phyloP scores from a whole-genome alignment of 2,113 vertebrate species.

The Hyperopisus bebe region DNA sequence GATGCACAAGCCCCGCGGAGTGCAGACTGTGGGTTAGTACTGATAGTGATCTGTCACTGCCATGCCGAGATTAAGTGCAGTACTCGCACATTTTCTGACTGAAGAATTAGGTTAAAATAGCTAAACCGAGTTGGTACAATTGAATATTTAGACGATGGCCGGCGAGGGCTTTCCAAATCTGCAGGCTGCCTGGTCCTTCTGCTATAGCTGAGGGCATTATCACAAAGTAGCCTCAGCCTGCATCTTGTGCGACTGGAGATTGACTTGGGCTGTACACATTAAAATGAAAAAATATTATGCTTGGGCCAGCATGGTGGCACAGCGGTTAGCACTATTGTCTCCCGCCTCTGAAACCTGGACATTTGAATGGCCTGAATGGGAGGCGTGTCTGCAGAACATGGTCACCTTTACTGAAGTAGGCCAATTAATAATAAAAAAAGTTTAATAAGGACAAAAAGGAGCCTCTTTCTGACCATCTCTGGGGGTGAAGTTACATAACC shows the following conservation, averaged over 20 bases:
- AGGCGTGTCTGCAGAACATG: not conserved
- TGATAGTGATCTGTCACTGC: not conserved
- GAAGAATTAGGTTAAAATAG: not conserved
- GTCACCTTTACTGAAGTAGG: not conserved
- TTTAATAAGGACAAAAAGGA: not conserved
- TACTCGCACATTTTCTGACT: not conserved
- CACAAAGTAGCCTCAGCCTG: not conserved
- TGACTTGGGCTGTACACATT: not conserved
- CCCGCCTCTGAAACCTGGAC: too few relatives aligned
- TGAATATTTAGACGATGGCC: not conserved
- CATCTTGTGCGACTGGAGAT: not conserved
- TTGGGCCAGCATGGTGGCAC: not conserved
- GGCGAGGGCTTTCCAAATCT: not conserved
- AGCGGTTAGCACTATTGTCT: not conserved
- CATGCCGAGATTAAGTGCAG: not conserved
- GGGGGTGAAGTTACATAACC: not conserved
- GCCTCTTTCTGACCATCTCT: not conserved
- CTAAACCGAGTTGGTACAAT: not conserved
- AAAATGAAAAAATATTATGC: not conserved
- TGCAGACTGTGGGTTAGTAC: not conserved
- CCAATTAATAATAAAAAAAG: not conserved
- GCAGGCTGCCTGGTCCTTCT: not conserved
- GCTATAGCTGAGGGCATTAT: not conserved
- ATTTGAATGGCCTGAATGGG: not conserved
- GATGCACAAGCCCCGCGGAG: not conserved